Conservation (phyloP, 2,113 vertebrate genomes). For the Bombycilla garrulus region DNA sequence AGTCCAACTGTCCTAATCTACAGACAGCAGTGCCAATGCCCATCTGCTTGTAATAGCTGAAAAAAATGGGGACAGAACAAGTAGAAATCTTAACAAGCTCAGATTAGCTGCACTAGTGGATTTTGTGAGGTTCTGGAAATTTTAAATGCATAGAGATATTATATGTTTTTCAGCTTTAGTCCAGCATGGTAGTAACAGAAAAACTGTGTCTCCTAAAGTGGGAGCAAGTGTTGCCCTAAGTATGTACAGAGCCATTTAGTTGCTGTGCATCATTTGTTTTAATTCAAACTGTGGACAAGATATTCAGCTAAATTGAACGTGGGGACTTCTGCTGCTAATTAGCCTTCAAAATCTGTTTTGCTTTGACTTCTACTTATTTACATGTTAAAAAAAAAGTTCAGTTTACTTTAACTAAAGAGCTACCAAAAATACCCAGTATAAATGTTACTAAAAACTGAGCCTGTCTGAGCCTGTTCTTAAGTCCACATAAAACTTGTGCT, state of each 20-base stretch:
- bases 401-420: not conserved
- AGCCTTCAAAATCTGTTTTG: not conserved
- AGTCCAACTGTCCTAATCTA: not conserved
- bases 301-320: not conserved
- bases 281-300: not conserved
- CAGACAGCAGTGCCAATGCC: not conserved
- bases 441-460: not conserved
- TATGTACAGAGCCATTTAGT: not conserved
- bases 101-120: not conserved
- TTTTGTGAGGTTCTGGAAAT: not conserved
- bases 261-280: not conserved
- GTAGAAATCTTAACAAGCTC: not conserved
- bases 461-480: not conserved
- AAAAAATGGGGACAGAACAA: not conserved
- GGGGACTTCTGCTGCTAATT: not conserved
- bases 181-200: not conserved
- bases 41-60: constrained; percentile 8
- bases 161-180: not conserved
- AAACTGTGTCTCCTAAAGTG: not conserved
- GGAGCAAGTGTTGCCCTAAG: not conserved
- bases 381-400: not conserved
- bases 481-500: not conserved
- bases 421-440: not conserved
- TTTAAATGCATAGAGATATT: not conserved
- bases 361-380: not conserved